phyloP scores from a whole-genome alignment of 2,113 vertebrate species.

The Tetrax tetrax region DNA sequence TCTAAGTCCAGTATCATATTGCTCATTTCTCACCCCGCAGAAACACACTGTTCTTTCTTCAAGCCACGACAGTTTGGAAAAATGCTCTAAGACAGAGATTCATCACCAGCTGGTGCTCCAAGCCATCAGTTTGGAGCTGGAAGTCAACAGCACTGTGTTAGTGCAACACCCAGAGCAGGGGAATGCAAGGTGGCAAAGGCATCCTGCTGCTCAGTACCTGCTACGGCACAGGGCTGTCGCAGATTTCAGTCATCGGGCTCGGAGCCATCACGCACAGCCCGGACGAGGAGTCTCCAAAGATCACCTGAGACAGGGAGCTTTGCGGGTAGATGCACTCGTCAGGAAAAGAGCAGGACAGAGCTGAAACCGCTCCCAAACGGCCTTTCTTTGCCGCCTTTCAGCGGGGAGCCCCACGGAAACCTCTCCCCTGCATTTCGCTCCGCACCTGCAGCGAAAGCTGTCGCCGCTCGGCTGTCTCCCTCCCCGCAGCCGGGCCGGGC shows the following conservation, averaged over 20 bases:
- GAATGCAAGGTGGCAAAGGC: neutral
- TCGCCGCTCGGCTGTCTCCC: neutral
- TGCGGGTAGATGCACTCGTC: neutral
- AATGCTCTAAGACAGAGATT: no score
- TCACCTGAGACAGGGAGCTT: no score
- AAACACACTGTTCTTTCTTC: no score
- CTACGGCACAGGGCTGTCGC: neutral
- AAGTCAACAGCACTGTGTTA: neutral
- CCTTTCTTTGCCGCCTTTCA: rapidly evolving
- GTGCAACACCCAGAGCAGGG: neutral
- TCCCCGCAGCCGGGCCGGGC: neutral
- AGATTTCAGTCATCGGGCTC: neutral
- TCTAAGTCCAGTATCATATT: no score
- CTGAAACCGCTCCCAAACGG: neutral
- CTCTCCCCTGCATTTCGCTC: rapidly evolving
- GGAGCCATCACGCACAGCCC: neutral
- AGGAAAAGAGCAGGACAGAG: neutral
- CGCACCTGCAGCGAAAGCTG: no score
- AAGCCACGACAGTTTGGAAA: no score
- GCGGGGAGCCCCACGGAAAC: rapidly evolving
- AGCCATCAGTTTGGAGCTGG: no score
- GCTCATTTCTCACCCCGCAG: no score
- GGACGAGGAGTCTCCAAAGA: no score
- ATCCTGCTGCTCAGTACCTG: neutral
- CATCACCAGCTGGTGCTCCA: no score